Conservation (phyloP, 2,113 vertebrate species). For the Andinoacara biseriatus region DNA sequence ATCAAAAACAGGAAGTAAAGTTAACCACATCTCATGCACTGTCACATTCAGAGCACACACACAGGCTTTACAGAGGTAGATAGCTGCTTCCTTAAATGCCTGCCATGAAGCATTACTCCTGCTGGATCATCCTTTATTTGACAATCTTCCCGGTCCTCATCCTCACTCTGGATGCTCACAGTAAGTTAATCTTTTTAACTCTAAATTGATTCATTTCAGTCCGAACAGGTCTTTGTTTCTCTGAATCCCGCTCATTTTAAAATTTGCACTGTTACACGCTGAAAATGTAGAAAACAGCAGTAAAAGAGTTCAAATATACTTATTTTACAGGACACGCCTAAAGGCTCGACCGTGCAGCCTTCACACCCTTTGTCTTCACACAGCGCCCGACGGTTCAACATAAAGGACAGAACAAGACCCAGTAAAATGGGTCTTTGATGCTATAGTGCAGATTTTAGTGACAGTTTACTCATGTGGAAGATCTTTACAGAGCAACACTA, state of each 20-base stretch:
- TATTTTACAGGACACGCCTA: rapidly evolving
- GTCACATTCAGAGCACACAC: neutral
- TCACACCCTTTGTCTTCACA: neutral
- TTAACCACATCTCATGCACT: neutral
- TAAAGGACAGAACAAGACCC: neutral
- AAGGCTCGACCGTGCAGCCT: neutral
- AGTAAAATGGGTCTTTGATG: neutral
- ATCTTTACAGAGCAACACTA: neutral
- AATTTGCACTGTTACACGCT: neutral
- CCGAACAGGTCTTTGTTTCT: neutral
- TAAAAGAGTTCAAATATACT: neutral
- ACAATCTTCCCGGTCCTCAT: neutral
- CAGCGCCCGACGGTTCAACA: neutral
- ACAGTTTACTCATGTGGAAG: neutral
- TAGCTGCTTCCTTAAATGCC: neutral
- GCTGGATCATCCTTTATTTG: neutral
- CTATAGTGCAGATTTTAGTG: rapidly evolving
- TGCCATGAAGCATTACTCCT: neutral
- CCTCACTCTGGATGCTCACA: neutral
- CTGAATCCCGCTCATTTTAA: neutral
- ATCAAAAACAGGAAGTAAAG: conserved; percentile 42
- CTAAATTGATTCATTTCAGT: neutral
- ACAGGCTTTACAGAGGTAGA: neutral
- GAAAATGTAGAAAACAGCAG: neutral
- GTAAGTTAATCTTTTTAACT: conserved; percentile 38